phyloP scores from a whole-genome alignment of 2,888 invertebrate genomes.

The Drosophila acutilabella region DNA sequence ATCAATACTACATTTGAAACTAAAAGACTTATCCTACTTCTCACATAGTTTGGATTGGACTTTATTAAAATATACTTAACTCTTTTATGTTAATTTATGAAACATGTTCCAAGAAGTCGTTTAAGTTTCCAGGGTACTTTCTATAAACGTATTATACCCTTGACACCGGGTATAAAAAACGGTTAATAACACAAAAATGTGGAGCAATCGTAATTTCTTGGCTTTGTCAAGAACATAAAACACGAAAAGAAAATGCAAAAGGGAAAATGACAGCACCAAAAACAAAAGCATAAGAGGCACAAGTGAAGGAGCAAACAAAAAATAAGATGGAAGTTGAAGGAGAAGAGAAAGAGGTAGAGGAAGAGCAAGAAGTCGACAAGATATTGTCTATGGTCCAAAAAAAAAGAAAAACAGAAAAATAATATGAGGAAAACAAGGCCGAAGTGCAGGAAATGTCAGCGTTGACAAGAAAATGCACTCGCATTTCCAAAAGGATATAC shows the following conservation, averaged over 20 bases:
- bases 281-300: conserved; percentile 7
- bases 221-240: conserved; percentile 37
- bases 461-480: conserved; percentile 79
- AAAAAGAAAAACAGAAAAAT: neutral
- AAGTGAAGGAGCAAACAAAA: conserved; percentile 1
- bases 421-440: conserved; percentile 66
- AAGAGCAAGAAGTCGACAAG: conserved; percentile 11
- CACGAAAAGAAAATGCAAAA: conserved; percentile 35
- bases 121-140: too few species aligned
- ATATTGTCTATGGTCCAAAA: conserved; percentile 2
- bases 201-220: conserved; percentile 63
- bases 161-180: neutral
- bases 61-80: too few species aligned
- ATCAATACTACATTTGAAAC: too few species aligned
- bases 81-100: too few species aligned
- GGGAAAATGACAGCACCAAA: conserved; percentile 63
- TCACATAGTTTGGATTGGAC: too few species aligned
- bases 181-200: conserved; percentile 47
- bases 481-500: conserved; percentile 72
- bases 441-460: conserved; percentile 79
- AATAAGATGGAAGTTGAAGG: too few species aligned
- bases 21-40: too few species aligned
- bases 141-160: too few species aligned
- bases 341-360: neutral
- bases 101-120: too few species aligned